Conservation (phyloP, 2,797 vertebrate genomes). For the Dromococcyx pavoninus region DNA sequence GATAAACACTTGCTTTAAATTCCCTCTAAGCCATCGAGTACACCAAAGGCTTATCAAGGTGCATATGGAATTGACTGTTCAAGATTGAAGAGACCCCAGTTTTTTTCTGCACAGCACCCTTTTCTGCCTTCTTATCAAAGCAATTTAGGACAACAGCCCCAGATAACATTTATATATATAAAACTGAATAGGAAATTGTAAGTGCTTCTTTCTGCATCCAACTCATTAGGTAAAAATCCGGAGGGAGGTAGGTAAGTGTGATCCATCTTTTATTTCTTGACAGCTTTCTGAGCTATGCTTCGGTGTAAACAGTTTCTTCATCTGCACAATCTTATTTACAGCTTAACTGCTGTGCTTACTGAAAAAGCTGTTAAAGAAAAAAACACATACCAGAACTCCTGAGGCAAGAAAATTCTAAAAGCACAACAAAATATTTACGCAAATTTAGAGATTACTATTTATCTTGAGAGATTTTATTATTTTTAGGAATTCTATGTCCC, state of each 20-base stretch:
- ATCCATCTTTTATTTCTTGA: not conserved
- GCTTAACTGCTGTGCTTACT: not conserved
- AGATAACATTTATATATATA: not conserved
- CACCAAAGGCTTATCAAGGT: not conserved
- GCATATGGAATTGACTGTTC: not conserved
- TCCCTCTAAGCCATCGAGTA: not conserved
- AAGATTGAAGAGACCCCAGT: conserved; percentile 12
- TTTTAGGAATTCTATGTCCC: not conserved
- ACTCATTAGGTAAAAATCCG: not conserved
- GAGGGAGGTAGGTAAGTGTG: not conserved
- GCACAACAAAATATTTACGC: not conserved
- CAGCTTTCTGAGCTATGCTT: not conserved
- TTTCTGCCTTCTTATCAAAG: not conserved
- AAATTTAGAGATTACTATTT: not conserved
- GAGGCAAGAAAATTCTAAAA: not conserved
- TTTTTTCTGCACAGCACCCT: not conserved
- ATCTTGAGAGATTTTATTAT: not conserved
- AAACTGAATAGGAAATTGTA: not conserved
- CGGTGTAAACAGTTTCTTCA: not conserved
- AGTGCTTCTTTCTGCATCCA: not conserved
- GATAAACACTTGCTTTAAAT: not conserved
- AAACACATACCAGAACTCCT: not conserved
- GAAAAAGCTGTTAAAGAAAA: not conserved
- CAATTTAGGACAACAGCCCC: not conserved
- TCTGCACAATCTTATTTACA: not conserved